phyloP scores from a whole-genome alignment of 2,888 invertebrate genomes.

The Cosmia trapezina region DNA sequence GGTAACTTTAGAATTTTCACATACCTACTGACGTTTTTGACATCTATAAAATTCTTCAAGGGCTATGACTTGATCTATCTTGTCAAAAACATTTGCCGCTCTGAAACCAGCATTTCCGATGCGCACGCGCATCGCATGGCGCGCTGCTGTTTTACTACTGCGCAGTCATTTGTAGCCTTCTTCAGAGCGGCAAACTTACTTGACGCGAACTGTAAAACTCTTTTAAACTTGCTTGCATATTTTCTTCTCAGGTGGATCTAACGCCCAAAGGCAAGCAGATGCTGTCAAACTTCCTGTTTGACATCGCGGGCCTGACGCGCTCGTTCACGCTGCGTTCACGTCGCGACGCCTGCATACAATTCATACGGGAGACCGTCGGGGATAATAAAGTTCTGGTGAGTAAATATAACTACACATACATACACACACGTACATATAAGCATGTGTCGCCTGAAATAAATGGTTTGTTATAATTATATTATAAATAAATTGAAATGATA shows the following conservation, averaged over 20 bases:
- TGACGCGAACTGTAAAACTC: no score
- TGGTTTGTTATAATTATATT: no score
- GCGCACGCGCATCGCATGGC: no score
- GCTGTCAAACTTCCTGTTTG: conserved; percentile 98
- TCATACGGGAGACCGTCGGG: conserved; percentile 97
- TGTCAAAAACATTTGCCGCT: no score
- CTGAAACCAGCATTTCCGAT: no score
- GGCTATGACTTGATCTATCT: no score
- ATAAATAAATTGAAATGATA: no score
- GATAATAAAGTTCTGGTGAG: conserved; percentile 97
- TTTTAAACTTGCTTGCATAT: not conserved
- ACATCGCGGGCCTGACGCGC: conserved; percentile 96
- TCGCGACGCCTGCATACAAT: conserved; percentile 97
- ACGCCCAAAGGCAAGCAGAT: conserved; percentile 97
- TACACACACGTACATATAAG: no score
- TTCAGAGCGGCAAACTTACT: no score
- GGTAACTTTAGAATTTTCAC: not conserved
- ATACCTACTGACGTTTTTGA: not conserved
- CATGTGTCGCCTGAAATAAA: no score
- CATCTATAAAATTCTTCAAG: not conserved
- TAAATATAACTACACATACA: not conserved
- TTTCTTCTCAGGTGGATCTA: conserved; percentile 94
- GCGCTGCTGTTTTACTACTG: no score
- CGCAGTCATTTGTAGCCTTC: no score
- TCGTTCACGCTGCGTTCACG: conserved; percentile 97